Conservation (phyloP, 2,888 invertebrate genomes). For the Desoria tigrina region DNA sequence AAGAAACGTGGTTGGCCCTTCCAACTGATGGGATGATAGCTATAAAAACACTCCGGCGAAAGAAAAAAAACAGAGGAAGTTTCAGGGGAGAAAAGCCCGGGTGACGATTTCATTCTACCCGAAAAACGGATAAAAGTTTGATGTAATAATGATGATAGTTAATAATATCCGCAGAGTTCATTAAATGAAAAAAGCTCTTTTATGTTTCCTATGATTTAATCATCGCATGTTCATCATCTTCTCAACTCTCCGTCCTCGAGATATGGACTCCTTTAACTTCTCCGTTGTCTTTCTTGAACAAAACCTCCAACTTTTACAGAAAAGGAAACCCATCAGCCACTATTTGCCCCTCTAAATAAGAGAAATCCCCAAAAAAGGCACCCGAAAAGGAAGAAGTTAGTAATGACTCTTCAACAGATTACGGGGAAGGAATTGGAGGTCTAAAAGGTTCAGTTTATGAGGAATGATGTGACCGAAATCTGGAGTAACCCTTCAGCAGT, state of each 20-base stretch:
- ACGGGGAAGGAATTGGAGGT: neutral
- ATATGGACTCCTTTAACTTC: too few relatives aligned
- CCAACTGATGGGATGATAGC: too few relatives aligned
- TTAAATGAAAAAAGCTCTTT: slow-evolving; percentile 18
- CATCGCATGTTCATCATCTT: slow-evolving; percentile 2
- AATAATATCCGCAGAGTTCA: slow-evolving; percentile 15
- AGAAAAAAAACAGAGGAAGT: too few relatives aligned
- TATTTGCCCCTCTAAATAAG: too few relatives aligned
- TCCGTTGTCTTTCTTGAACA: neutral
- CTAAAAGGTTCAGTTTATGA: neutral
- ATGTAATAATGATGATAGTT: slow-evolving; percentile 10
- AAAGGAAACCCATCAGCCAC: slow-evolving; percentile 9
- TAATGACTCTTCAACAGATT: too few relatives aligned
- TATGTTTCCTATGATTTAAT: slow-evolving; percentile 20
- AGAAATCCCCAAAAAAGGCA: too few relatives aligned
- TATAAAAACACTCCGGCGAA: too few relatives aligned
- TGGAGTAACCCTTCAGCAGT: neutral
- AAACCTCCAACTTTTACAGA: neutral
- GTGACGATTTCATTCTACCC: too few relatives aligned
- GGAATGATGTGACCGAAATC: neutral
- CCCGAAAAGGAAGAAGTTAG: too few relatives aligned
- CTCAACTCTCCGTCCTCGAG: too few relatives aligned
- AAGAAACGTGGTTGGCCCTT: too few relatives aligned
- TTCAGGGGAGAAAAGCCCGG: too few relatives aligned
- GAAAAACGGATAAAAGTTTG: slow-evolving; percentile 14